Percentiles rank a stretch among this genome's conserved stretches.
phyloP scores from a whole-genome alignment of 2,113 vertebrate species.

The Tretioscincus oriximinensis region DNA sequence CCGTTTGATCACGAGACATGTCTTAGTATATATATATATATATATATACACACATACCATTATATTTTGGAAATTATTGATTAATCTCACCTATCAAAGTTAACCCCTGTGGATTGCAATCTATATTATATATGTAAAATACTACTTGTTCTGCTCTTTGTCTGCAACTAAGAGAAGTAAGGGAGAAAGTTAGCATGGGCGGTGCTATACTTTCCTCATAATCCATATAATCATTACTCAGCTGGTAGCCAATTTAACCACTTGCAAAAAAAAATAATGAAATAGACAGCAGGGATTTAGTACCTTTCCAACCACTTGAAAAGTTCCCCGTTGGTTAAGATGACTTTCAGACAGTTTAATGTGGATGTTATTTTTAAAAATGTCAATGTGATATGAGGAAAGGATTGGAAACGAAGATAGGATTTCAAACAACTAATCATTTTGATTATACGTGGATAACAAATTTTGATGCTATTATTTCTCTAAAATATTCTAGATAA shows the following conservation, averaged over 20 bases:
- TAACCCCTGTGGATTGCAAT: background rate
- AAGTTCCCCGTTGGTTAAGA: background rate
- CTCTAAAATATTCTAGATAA: too few species aligned
- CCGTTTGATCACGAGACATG: background rate
- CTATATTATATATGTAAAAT: background rate
- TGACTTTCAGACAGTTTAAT: background rate
- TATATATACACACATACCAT: background rate
- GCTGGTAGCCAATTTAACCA: background rate
- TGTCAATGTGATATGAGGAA: background rate
- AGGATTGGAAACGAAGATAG: background rate
- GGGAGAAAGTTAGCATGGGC: background rate
- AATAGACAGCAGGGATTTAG: background rate
- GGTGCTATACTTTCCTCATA: background rate
- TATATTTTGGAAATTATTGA: slow-evolving; percentile 1
- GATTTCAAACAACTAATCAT: too few species aligned
- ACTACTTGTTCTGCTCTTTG: background rate
- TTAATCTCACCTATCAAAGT: background rate
- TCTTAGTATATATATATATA: background rate
- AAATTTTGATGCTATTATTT: too few species aligned
- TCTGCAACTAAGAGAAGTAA: background rate
- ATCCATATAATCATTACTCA: background rate
- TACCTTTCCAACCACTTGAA: background rate
- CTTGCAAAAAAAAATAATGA: fast-evolving
- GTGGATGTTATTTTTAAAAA: background rate
- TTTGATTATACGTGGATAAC: too few species aligned